A percentile compares a stretch with the other conserved stretches of the same genome.
These are phyloP conservation scores for Xylota sylvarum DNA, from an alignment of 2,888 invertebrate genomes.

Conservation along the genomic window DNA sequence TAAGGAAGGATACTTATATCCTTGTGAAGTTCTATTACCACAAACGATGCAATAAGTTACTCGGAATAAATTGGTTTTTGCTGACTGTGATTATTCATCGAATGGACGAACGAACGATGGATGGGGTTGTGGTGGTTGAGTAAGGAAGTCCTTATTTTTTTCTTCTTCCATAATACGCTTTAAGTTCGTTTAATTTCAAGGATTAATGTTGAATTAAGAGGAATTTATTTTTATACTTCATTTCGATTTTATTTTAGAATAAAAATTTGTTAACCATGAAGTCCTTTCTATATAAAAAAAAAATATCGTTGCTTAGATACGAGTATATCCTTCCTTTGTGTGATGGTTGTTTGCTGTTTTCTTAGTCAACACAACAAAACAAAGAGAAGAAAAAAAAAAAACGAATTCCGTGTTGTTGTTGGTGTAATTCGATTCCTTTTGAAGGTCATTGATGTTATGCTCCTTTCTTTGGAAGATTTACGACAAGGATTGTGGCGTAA, in stretches of 20 bases:
- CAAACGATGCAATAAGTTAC: slow-evolving; percentile 63
- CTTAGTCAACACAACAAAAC: background rate
- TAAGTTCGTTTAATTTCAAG: slow-evolving; percentile 20
- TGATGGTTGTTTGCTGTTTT: slow-evolving; percentile 3
- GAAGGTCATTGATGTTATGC: slow-evolving; percentile 47
- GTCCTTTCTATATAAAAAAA: background rate
- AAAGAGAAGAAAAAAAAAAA: background rate
- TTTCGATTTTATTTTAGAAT: slow-evolving; percentile 43
- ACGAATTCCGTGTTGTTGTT: background rate
- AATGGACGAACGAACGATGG: slow-evolving; percentile 17
- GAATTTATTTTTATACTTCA: slow-evolving; percentile 38
- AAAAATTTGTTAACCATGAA: slow-evolving; percentile 39
- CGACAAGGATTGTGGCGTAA: slow-evolving; percentile 25
- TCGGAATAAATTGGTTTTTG: slow-evolving; percentile 58
- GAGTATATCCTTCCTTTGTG: background rate
- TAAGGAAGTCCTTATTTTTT: background rate
- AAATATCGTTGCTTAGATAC: background rate
- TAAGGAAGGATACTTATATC: slow-evolving; percentile 45
- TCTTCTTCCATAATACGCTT: background rate
- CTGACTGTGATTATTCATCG: slow-evolving; percentile 54
- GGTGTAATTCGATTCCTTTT: background rate
- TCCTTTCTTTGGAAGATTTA: slow-evolving; percentile 21
- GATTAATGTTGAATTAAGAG: slow-evolving; percentile 35
- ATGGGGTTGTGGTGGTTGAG: slow-evolving; percentile 19
- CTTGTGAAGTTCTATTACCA: slow-evolving; percentile 34